Evolutionary conservation across 1,140 invertebrate species (phyloP), one percentile per base, ranked within the genome.

Genomic region (Hestina assimilis): DNA sequence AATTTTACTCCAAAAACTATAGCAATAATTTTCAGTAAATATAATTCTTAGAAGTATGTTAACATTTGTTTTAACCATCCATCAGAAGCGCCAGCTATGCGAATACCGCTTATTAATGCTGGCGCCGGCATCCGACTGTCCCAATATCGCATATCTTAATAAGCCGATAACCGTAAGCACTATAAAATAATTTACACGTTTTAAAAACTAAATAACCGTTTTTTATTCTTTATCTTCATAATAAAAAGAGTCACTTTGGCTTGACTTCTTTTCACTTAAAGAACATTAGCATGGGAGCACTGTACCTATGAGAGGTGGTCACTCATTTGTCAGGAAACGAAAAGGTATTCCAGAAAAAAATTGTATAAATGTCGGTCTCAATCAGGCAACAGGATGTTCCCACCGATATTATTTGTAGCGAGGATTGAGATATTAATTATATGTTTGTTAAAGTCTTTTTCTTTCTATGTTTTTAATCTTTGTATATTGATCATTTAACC

Each of bases 321-420:
- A 52, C 26, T 64, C 58, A 65, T 65, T 65, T 65, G 58, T 65
- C 63, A 65, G 53, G 26, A 59, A 60, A 60, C 48, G 40, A 61
- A 35, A 60, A 57, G 52, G 19, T 45, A 55, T 55, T 59, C 48
- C 14, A 53, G 47, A 59, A 59, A 55, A n/a, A 55, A 59, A 60
- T 41, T 17, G 26, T 46, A 59, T 46, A 59, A 59, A 53, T 20
- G 47, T 47, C 51, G 51, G 33, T 53, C 56, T 45, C 51, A 45
- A 50, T 55, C 23, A 46, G 24, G 2, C 38, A 51, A 46, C 51
- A 55, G 40, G 51, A 55, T 55, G 51, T 64, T 59, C 57, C 40
- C 46, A 55, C 51, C 29, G 47, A 46, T 26, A 54, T 40, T 48
- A 54, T 53, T 59, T 52, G 42, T 53, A 29, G 48, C 38, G 17